These are phyloP conservation scores for Geodia barretti DNA, from an alignment of 37 sponge, comb jelly and placozoan genomes.

Conservation along the genomic window DNA sequence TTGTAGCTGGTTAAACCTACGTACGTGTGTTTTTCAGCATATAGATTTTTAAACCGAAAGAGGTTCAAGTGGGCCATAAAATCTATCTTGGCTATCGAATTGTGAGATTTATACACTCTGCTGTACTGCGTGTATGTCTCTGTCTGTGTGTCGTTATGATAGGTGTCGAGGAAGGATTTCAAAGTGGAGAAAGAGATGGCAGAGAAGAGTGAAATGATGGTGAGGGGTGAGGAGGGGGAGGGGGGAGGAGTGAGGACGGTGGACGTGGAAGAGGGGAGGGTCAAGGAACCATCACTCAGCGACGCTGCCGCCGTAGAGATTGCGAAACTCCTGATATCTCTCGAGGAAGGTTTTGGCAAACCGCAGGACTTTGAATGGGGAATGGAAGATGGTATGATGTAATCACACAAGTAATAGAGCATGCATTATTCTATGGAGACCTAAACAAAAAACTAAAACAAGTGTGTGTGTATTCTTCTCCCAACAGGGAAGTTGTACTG, in stretches of 20 bases:
- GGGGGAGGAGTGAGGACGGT: slow-evolving; percentile 62
- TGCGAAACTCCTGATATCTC: slow-evolving; percentile 45
- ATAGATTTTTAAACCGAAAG: too few relatives aligned
- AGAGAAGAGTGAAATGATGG: slow-evolving; percentile 66
- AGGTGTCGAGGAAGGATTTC: slow-evolving; percentile 60
- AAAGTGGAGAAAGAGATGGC: slow-evolving; percentile 47
- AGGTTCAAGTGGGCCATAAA: too few relatives aligned
- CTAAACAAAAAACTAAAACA: too few relatives aligned
- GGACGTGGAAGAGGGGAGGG: slow-evolving; percentile 36
- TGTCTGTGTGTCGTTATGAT: too few relatives aligned
- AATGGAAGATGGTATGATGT: slow-evolving; percentile 49
- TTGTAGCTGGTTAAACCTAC: too few relatives aligned
- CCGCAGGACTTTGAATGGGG: slow-evolving; percentile 93
- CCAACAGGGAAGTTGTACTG: slow-evolving; percentile 74
- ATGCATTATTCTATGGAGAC: too few relatives aligned
- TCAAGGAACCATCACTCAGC: slow-evolving; percentile 44
- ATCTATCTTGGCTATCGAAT: too few relatives aligned
- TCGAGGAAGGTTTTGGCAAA: slow-evolving; percentile 69
- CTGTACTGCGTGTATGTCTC: too few relatives aligned
- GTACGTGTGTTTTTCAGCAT: too few relatives aligned
- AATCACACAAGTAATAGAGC: background rate
- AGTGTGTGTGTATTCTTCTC: background rate
- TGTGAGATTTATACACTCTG: too few relatives aligned
- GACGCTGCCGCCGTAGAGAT: slow-evolving; percentile 64
- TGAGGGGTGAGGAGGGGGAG: slow-evolving; percentile 48